These are phyloP conservation scores for Megaptera novaeangliae DNA, from an alignment of 2,113 vertebrate species.

Conservation along the genomic window DNA sequence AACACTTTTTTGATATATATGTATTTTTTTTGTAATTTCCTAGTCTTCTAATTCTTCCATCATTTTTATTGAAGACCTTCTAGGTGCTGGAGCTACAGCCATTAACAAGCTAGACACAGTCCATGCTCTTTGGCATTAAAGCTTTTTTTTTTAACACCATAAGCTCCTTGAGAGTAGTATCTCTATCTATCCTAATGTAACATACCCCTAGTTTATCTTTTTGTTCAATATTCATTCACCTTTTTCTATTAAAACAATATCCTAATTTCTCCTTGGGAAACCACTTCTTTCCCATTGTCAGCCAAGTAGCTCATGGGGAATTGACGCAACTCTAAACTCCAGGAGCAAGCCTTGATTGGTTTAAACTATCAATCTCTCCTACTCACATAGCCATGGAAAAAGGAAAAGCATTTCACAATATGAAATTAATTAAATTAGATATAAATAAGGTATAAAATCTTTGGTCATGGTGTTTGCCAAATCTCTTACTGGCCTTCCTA, in stretches of 20 bases:
- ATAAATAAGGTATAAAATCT: background rate
- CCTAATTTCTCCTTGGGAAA: background rate
- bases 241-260: background rate
- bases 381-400: background rate
- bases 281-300: background rate
- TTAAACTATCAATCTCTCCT: background rate
- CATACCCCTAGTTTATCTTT: background rate
- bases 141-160: background rate
- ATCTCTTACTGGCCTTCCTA: background rate
- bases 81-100: background rate
- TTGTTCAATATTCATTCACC: background rate
- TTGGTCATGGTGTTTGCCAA: background rate
- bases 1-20: slow-evolving; percentile 13
- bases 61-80: background rate
- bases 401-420: background rate
- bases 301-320: background rate
- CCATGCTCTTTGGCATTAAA: background rate
- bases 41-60: background rate
- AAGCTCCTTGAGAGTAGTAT: background rate
- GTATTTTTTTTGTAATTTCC: background rate
- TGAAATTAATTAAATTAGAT: background rate
- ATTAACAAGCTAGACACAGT: background rate
- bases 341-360: background rate
- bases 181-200: background rate
- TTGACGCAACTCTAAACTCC: background rate